Evolutionary conservation across 2,113 vertebrate species (phyloP), one percentile per base, ranked within the genome.

Genomic region (Rhinolophus ferrumequinum): DNA sequence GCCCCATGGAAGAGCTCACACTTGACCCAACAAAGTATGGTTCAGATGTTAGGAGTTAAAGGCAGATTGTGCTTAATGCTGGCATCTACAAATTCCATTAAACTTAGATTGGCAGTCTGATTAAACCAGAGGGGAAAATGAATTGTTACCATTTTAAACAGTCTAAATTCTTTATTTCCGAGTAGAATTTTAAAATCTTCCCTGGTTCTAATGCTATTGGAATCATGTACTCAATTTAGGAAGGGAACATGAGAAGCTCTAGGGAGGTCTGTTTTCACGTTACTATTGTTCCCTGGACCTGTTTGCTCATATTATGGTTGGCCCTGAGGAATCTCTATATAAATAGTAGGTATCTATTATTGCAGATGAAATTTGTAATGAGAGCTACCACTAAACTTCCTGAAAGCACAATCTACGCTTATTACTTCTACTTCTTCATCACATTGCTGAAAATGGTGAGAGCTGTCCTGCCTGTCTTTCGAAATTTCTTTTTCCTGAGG

Each of bases 251-350:
- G 86, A 97, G 97, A 89, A 21, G 13, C 83, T 89, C 95, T 92
- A 33, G 72, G 88, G 93, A 96, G 64, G 50, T 92, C 86, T 94
- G 93, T 96, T 96, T 97, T 97, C 88, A 92, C 96, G 86, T 97
- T 94, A 85, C 84, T 90, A 67, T 97, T 98, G 96, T 97, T 97
- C 86, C 67, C 79, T 92, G 91, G 79, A 96, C 95, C 82, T 58
- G 21, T 96, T 89, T 96, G 91, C 64, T 96, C 83, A 19, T 90
- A 80, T 96, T 96, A 84, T 93, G 89, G 56, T 97, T 97, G 96
- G 95, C 94, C 87, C 96, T 94, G 58, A 97, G 88, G 94, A 95
- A 83, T 77, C 72, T 80, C 87, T 92, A 28, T 66, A 33, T 89
- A 96, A 97, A 94, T 94, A 97, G 85, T 54, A 97, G 81, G 33